Evolutionary conservation across 2,888 invertebrate species (phyloP), one percentile per base, ranked within the genome.

Genomic region (Bimastos eiseni): DNA sequence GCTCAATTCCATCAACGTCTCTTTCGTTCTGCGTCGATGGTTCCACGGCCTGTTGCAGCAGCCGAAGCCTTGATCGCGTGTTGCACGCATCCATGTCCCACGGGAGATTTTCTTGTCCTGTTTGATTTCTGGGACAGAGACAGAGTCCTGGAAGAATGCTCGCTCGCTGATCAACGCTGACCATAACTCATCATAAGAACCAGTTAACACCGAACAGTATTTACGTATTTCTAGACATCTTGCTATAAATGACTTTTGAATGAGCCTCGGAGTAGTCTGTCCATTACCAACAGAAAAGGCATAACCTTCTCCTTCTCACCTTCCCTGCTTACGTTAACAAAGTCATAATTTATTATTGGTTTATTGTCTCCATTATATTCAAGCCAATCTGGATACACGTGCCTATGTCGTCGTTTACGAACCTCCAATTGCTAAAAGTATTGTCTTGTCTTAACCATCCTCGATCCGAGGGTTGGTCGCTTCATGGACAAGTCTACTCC

Each of bases 1-100:
- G 70, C n/a, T 70, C 70, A n/a, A n/a, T 70, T 70, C 70, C 70
- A 70, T 70, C 70, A 70, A 70, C 70, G 70, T 70, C 70, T 70
- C n/a, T 70, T 70, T n/a, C 70, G 70, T 70, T 70, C 70, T 70
- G 70, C 70, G 70, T 70, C 70, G 70, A 70, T 70, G 70, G 70
- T 70, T 70, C 70, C 70, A n/a, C 70, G 70, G 70, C 70, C 70
- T 70, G 70, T 70, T 70, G 70, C 70, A 70, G 30, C 70, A n/a
- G 70, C 70, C 70, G 70, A 70, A n/a, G 70, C 70, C 70, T 70
- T 30, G 55, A 13, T 44, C 70, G 70, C 70, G n/a, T 70, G 70
- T 70, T 70, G 70, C 70, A 70, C 70, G 70, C 70, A n/a, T 70
- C 70, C 70, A 13, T n/a, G n/a, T 70, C 70, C 70, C 70, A n/a